phyloP scores from a whole-genome alignment of 2,113 vertebrate genomes.

The Dendrocopos noguchii region DNA sequence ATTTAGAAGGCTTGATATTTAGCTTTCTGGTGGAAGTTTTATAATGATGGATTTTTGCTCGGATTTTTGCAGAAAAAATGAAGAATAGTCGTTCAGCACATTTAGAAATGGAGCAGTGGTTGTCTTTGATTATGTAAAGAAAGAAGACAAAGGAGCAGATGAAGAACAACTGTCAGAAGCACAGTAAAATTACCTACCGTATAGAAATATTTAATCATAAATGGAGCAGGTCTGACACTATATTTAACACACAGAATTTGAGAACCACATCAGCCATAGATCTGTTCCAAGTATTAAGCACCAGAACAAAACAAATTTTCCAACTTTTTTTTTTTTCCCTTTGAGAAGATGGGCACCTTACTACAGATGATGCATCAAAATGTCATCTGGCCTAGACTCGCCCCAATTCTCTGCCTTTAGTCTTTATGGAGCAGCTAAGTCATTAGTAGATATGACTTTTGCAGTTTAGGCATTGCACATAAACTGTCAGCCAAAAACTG shows the following conservation, averaged over 20 bases:
- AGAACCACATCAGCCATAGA: neutral
- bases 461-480: neutral
- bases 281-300: neutral
- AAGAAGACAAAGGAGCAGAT: neutral
- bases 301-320: neutral
- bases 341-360: neutral
- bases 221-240: neutral
- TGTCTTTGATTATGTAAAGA: neutral
- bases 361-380: neutral
- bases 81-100: neutral
- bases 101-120: neutral
- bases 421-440: neutral
- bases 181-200: neutral
- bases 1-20: neutral
- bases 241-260: neutral
- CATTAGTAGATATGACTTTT: neutral
- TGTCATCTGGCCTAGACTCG: neutral
- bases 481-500: neutral
- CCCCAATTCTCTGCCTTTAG: neutral
- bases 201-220: neutral
- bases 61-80: neutral
- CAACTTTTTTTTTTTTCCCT: neutral
- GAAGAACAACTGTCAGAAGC: neutral
- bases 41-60: neutral
- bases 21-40: neutral